Conservation (phyloP, 2,797 vertebrate species). For the Benthosema pterotum region DNA sequence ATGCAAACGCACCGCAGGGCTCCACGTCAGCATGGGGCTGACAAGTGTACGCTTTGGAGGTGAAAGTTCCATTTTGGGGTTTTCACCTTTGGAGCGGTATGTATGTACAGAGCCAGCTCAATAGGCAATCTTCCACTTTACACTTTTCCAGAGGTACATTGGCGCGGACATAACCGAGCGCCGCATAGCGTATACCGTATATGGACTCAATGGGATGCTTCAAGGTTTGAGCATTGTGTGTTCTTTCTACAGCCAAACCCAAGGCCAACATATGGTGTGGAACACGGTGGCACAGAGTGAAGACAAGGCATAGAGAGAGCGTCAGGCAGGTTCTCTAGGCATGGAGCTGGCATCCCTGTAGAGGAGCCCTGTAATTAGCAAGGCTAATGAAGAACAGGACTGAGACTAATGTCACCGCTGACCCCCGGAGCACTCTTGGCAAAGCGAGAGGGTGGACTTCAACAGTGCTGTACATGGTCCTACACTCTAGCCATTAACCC, state of each 20-base stretch:
- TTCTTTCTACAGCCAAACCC: constrained; percentile 1
- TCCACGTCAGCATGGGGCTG: constrained; percentile 36
- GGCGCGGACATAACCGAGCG: too few relatives aligned
- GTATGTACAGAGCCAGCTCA: constrained; percentile 15
- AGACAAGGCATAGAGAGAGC: too few relatives aligned
- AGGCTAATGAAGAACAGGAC: constrained; percentile 75
- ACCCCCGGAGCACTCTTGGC: constrained; percentile 64
- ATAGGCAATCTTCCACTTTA: constrained; percentile 28
- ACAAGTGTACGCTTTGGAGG: background rate
- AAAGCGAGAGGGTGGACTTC: constrained; percentile 63
- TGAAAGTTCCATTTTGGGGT: background rate
- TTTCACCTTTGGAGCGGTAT: background rate
- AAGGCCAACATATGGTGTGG: constrained; percentile 46
- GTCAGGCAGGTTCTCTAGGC: constrained; percentile 40
- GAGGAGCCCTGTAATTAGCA: constrained; percentile 72
- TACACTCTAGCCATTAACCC: constrained; percentile 75
- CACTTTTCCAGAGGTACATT: too few relatives aligned
- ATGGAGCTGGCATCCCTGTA: constrained; percentile 64
- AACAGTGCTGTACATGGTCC: constrained; percentile 72
- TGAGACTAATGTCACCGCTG: constrained; percentile 70
- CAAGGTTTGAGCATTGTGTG: constrained; percentile 17
- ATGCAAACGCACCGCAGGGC: constrained; percentile 37
- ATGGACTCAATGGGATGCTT: too few relatives aligned
- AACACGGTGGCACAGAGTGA: too few relatives aligned
- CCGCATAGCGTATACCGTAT: too few relatives aligned